phyloP scores from a whole-genome alignment of 2,888 invertebrate species.

The Aporophyla nigra region DNA sequence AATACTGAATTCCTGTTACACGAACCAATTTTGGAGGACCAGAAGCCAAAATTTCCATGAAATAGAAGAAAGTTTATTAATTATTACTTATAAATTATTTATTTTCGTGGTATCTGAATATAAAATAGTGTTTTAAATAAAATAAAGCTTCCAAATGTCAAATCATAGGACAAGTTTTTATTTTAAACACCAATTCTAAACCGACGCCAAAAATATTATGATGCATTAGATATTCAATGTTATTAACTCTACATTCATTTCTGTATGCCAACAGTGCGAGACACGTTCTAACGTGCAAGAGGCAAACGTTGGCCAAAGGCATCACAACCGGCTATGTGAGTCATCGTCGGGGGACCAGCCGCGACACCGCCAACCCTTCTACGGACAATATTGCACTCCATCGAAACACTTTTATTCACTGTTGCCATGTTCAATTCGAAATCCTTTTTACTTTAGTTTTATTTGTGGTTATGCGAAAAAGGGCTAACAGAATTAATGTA shows the following conservation, averaged over 20 bases:
- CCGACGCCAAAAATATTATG: neutral
- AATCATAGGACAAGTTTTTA: neutral
- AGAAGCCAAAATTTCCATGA: neutral
- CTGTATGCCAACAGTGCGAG: slow-evolving; percentile 47
- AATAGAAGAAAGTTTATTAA: neutral
- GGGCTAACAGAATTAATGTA: neutral
- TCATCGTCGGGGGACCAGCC: slow-evolving; percentile 74
- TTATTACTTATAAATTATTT: neutral
- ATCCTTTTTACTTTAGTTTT: slow-evolving; percentile 1
- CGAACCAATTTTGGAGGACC: neutral
- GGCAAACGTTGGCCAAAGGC: slow-evolving; percentile 69
- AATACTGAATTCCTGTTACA: neutral
- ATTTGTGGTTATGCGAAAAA: slow-evolving; percentile 14
- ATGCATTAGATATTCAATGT: slow-evolving; percentile 12
- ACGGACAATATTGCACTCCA: slow-evolving; percentile 60
- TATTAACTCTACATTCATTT: slow-evolving; percentile 24
- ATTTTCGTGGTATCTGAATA: neutral
- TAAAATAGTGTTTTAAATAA: neutral
- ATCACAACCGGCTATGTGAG: slow-evolving; percentile 79
- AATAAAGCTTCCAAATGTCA: neutral
- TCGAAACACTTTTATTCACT: slow-evolving; percentile 45
- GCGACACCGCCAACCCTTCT: slow-evolving; percentile 68
- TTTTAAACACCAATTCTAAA: neutral
- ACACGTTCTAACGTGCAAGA: slow-evolving; percentile 66
- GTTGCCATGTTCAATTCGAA: slow-evolving; percentile 23